Percentiles rank a stretch among this genome's conserved stretches.
These are phyloP conservation scores for Eonycteris spelaea DNA, from an alignment of 2,113 vertebrate species.

Conservation along the genomic window DNA sequence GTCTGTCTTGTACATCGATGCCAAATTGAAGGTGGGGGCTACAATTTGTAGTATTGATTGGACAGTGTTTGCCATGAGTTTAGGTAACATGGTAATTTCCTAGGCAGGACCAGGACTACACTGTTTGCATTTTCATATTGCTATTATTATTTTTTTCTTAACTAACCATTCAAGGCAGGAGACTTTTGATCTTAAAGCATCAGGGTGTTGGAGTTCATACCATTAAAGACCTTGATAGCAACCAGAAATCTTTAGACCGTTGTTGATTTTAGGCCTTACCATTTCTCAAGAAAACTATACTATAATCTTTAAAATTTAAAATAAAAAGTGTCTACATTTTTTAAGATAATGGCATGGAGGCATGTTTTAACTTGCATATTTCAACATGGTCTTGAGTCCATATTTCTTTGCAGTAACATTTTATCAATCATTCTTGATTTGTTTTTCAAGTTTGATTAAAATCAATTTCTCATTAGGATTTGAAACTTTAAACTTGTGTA, in stretches of 20 bases:
- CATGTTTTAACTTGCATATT: background rate
- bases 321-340: background rate
- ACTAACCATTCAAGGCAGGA: background rate
- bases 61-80: background rate
- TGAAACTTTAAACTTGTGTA: background rate
- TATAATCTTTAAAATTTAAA: background rate
- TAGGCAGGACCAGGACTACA: background rate
- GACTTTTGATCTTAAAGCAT: background rate
- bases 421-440: background rate
- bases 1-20: background rate
- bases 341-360: background rate
- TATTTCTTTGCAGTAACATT: background rate
- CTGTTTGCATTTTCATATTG: background rate
- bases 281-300: background rate
- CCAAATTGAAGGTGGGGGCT: background rate
- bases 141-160: background rate
- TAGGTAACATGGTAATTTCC: background rate
- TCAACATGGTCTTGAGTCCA: background rate
- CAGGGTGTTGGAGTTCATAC: background rate
- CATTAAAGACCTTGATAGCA: background rate
- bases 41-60: background rate
- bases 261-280: background rate
- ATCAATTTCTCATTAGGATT: background rate
- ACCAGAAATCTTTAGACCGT: background rate
- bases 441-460: conserved; percentile 12